A percentile compares a stretch with the other conserved stretches of the same genome.
Evolutionary conservation across 2,113 vertebrate genomes (phyloP).

Genomic region (Ammodytes dubius): DNA sequence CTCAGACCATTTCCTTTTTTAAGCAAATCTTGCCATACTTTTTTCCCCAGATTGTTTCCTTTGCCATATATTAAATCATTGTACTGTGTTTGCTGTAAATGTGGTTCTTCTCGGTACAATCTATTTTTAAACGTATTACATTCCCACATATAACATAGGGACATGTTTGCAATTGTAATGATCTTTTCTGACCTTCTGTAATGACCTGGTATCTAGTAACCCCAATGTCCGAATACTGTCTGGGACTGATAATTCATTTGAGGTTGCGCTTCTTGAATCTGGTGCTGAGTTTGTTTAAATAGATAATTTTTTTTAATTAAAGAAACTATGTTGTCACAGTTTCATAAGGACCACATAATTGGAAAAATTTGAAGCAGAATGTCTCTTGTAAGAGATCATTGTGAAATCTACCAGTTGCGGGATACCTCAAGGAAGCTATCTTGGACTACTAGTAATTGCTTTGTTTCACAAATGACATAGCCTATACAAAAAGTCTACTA

Average conservation of each 20-base stretch:
- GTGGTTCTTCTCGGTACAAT: not conserved
- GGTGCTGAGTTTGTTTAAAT: not conserved
- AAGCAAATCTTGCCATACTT: not conserved
- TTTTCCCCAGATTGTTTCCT: slow-evolving; percentile 1
- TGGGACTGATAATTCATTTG: not conserved
- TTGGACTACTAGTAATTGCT: not conserved
- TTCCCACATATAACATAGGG: too few species aligned
- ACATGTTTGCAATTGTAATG: not conserved
- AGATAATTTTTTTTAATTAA: not conserved
- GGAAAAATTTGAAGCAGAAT: too few species aligned
- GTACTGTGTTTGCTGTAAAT: not conserved
- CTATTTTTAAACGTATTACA: too few species aligned
- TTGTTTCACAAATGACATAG: not conserved
- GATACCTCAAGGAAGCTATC: not conserved
- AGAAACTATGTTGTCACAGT: not conserved
- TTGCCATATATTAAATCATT: not conserved
- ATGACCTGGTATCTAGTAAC: not conserved
- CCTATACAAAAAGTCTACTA: not conserved
- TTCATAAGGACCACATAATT: not conserved
- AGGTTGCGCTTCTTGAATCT: not conserved
- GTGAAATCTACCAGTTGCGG: not conserved
- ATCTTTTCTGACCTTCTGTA: not conserved
- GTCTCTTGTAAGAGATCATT: not conserved
- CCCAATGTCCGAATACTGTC: not conserved
- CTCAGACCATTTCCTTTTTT: slow-evolving; percentile 8